A percentile compares a stretch with the other conserved stretches of the same genome.
Conservation (phyloP, 2,113 vertebrate species). For the Plecotus auritus region DNA sequence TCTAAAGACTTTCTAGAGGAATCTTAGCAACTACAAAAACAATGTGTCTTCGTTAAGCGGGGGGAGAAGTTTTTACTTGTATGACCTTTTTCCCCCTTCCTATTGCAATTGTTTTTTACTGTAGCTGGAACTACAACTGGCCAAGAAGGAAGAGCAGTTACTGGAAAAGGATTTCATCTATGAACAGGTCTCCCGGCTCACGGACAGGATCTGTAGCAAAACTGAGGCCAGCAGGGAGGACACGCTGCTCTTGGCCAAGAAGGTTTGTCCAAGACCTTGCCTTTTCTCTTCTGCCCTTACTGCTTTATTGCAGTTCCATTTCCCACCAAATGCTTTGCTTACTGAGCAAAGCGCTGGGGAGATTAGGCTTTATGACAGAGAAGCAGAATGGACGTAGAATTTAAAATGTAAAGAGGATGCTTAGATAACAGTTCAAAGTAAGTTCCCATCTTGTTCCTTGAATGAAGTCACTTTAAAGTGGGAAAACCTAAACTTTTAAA, state of each 20-base stretch:
- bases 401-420: neutral
- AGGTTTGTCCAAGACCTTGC: conserved; percentile 77
- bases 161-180: conserved; percentile 88
- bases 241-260: conserved; percentile 83
- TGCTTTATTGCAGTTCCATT: neutral
- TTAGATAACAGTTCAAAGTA: neutral
- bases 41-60: neutral
- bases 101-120: neutral
- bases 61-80: neutral
- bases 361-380: neutral
- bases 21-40: neutral
- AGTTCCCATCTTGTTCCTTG: neutral
- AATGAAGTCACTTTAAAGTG: neutral
- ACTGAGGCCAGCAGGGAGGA: conserved; percentile 81
- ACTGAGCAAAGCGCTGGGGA: neutral
- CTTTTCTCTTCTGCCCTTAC: neutral
- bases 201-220: conserved; percentile 73
- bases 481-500: neutral
- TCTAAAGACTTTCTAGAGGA: neutral
- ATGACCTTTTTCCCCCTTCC: neutral
- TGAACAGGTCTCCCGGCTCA: conserved; percentile 86
- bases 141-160: conserved; percentile 85
- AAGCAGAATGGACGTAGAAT: neutral
- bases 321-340: neutral
- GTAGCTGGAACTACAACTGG: conserved; percentile 88